These are phyloP conservation scores for Mus minutoides DNA, from an alignment of 2,797 vertebrate species.

Conservation along the genomic window DNA sequence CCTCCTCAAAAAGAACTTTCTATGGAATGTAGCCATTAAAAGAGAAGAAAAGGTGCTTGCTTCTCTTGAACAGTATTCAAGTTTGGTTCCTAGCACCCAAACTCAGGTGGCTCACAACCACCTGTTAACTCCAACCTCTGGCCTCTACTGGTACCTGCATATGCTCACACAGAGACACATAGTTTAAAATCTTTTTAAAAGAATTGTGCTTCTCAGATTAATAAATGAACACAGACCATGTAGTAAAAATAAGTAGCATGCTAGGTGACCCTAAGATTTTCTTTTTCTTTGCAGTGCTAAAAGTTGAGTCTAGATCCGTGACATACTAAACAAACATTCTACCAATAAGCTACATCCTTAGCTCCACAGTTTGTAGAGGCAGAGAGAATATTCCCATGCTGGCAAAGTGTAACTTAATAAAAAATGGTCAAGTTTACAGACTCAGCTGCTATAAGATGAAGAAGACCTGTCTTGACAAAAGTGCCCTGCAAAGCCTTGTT, in stretches of 20 bases:
- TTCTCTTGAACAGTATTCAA: background rate
- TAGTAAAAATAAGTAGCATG: background rate
- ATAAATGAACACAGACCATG: background rate
- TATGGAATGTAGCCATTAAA: background rate
- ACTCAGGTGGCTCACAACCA: background rate
- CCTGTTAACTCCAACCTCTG: background rate
- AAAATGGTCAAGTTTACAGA: background rate
- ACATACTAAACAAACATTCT: background rate
- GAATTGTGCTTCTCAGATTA: conserved; percentile 35
- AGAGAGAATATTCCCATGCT: background rate
- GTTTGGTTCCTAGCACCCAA: background rate
- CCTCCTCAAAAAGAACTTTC: background rate
- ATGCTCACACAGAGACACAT: background rate
- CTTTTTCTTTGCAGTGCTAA: background rate
- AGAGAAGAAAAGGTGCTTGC: background rate
- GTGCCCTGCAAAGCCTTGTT: background rate
- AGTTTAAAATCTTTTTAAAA: background rate
- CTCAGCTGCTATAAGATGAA: background rate
- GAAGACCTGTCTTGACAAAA: background rate
- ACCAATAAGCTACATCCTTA: background rate
- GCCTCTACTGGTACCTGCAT: background rate
- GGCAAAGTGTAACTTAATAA: background rate
- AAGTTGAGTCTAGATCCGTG: background rate
- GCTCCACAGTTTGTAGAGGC: background rate
- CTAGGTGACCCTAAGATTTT: background rate